Conservation (phyloP, 2,888 invertebrate genomes). For the Escarpia spicata region DNA sequence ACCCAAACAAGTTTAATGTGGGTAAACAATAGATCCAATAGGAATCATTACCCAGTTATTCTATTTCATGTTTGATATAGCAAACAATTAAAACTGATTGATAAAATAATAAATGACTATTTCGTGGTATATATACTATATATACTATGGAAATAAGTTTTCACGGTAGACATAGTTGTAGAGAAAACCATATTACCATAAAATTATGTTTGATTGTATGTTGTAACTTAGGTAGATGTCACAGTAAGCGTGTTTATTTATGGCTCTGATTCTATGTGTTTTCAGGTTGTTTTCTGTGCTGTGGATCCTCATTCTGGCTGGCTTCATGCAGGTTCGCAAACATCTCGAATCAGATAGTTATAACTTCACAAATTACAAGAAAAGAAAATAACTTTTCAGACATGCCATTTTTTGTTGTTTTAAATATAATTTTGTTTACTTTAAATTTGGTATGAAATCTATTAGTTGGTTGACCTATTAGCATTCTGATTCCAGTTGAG, state of each 20-base stretch:
- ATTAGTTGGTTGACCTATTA: neutral
- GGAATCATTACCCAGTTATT: neutral
- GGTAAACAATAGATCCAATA: neutral
- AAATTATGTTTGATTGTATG: conserved; percentile 1
- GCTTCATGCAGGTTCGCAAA: conserved; percentile 71
- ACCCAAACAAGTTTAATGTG: neutral
- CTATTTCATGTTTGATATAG: neutral
- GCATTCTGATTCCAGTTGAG: too few species aligned
- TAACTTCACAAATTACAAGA: neutral
- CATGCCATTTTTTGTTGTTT: neutral
- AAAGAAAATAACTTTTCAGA: neutral
- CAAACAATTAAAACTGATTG: neutral
- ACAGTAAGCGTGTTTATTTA: neutral
- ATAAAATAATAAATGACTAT: neutral
- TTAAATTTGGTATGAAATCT: neutral
- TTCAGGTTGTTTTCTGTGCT: conserved; percentile 65
- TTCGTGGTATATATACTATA: too few species aligned
- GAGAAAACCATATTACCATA: conserved; percentile 7
- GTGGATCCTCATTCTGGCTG: conserved; percentile 75
- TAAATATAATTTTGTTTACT: neutral
- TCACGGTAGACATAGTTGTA: neutral
- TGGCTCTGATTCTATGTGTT: conserved; percentile 50
- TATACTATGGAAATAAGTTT: neutral
- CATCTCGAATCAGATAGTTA: neutral
- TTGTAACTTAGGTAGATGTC: neutral